Base-by-base conservation (phyloP, 2,113 vertebrate genomes). In the Cephalopholis sonnerati region DNA sequence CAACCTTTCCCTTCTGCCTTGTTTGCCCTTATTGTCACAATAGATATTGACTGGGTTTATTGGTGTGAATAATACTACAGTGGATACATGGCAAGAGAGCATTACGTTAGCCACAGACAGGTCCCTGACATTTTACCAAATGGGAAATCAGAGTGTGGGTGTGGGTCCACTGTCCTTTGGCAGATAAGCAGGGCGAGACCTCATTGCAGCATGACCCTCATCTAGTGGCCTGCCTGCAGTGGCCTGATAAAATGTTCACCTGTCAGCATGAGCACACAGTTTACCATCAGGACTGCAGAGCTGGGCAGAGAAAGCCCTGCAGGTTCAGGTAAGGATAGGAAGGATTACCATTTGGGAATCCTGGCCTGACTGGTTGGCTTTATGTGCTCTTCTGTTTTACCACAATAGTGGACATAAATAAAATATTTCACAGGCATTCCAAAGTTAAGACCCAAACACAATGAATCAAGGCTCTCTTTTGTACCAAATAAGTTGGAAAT, bases 181-280 rank as follows among this genome's bases (percentile, higher is more conserved):
- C 25, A n/a, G 50, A 69, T 54, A 53, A 54, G 27, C 67, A 36
- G 27, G 50, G 20, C 20, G 29, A 69, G 50, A 16, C 65, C 65
- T 68, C 46, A 29, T 7, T 68, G 46, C 46, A 50, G 44, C 64
- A 20, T 67, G 65, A 68, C 65, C 65, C 46, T 51, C 25, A 51
- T 68, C 65, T 51, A 46, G 46, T 36, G 27, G 27, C 20, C 50
- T 32, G 48, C 48, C 66, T 69, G 66, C 48, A 36, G 18, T 39
- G 67, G 29, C 51, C 67, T 70, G 29, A 70, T 70, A 55, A 70
- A 69, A 69, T 36, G 67, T 54, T 69, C 20, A 70, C 32, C 7
- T 24, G 67, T 70, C 67, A 70, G 67, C 51, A 55, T 11, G 29
- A 55, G n/a, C 67, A 36, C 24, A 9, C 46, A 0, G 25, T 69